Conservation (phyloP, 2,888 invertebrate species). For the Hybos culiciformis region DNA sequence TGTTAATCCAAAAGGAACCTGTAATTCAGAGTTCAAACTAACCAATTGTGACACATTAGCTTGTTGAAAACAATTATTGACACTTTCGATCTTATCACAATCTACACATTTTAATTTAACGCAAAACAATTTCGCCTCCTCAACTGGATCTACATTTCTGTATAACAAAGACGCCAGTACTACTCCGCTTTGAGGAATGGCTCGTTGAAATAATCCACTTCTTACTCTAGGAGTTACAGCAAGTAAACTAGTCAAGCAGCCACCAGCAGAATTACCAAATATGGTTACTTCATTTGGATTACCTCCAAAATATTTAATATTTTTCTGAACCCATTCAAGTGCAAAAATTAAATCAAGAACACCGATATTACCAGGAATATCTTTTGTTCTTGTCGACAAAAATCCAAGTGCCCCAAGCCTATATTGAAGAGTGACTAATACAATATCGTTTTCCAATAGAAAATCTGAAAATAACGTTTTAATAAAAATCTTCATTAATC, state of each 20-base stretch:
- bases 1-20: too few relatives aligned
- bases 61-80: too few relatives aligned
- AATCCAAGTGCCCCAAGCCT: slow-evolving; percentile 40
- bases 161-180: too few relatives aligned
- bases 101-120: too few relatives aligned
- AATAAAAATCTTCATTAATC: too few relatives aligned
- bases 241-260: slow-evolving; percentile 29
- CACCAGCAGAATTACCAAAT: slow-evolving; percentile 42
- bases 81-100: too few relatives aligned
- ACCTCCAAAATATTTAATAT: slow-evolving; percentile 40
- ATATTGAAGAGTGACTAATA: slow-evolving; percentile 39
- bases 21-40: too few relatives aligned
- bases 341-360: slow-evolving; percentile 39
- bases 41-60: too few relatives aligned
- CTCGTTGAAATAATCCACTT: slow-evolving; percentile 30
- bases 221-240: too few relatives aligned
- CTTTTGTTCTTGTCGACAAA: slow-evolving; percentile 36
- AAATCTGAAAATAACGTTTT: too few relatives aligned
- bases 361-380: slow-evolving; percentile 41
- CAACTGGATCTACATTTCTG: too few relatives aligned
- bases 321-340: slow-evolving; percentile 39
- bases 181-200: slow-evolving; percentile 25
- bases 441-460: slow-evolving; percentile 37
- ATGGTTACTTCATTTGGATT: slow-evolving; percentile 38
- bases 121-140: too few relatives aligned